These are phyloP conservation scores for Colostygia pectinataria DNA, from an alignment of 2,888 invertebrate genomes.

Conservation along the genomic window DNA sequence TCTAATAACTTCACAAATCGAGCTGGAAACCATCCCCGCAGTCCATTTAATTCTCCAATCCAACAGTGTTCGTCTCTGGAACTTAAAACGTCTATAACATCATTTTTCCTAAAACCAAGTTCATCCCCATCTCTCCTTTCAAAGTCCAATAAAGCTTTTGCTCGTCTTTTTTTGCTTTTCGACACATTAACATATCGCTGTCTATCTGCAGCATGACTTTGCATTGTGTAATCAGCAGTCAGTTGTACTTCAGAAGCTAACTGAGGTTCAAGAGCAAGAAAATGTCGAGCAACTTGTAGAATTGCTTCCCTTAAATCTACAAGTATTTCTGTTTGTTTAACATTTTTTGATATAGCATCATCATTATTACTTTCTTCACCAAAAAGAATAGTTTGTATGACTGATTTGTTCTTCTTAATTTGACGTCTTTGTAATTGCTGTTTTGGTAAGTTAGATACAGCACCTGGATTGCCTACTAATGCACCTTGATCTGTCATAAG, in stretches of 20 bases:
- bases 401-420: slow-evolving; percentile 94
- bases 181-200: slow-evolving; percentile 97
- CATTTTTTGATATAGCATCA: slow-evolving; percentile 96
- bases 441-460: slow-evolving; percentile 95
- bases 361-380: slow-evolving; percentile 91
- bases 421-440: slow-evolving; percentile 94
- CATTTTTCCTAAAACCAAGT: slow-evolving; percentile 98
- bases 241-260: slow-evolving; percentile 89
- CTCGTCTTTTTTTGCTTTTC: slow-evolving; percentile 92
- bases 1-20: slow-evolving; percentile 98
- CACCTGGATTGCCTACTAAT: slow-evolving; percentile 94
- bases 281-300: slow-evolving; percentile 95
- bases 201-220: slow-evolving; percentile 96
- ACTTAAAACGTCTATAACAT: slow-evolving; percentile 98
- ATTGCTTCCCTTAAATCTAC: slow-evolving; percentile 99
- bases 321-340: slow-evolving; percentile 98
- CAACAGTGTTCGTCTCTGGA: slow-evolving; percentile 99
- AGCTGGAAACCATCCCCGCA: slow-evolving; percentile 98
- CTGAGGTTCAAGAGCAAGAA: slow-evolving; percentile 96
- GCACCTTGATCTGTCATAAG: slow-evolving; percentile 98
- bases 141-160: slow-evolving; percentile 98
- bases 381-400: slow-evolving; percentile 93
- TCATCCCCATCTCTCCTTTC: slow-evolving; percentile 99
- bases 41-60: slow-evolving; percentile 98
- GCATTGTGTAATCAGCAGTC: slow-evolving; percentile 97